Base-by-base conservation (phyloP, 1,140 invertebrate genomes). In the Diuraphis noxia region DNA sequence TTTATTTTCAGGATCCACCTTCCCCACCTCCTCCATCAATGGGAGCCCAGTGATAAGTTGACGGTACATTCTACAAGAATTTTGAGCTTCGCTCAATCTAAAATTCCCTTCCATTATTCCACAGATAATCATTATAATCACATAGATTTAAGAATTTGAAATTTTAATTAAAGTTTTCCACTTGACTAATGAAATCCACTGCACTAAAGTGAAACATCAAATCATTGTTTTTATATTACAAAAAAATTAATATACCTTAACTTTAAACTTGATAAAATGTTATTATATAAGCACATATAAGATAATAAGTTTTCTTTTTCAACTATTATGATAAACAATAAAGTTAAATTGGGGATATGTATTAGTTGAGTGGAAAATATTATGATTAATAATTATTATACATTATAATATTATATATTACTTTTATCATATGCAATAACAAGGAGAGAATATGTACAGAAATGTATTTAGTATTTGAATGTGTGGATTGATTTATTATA, bases 101-200 rank as follows among this genome's bases (percentile, higher is more conserved):
- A 79, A 79, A 90, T 90, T 79, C 88, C 88, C 56, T 90, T 90
- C 88, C 87, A 88, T 72, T 90, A 90, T 90, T 90, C 88, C 88
- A 90, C 72, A 79, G 72, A 90, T 90, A 72, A 90, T 90, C 88
- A 90, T 90, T 77, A 90, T 90, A 90, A 79, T 46, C 88, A 46
- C 63, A 46, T 90, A 90, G 88, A 77, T 34, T 72, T 90, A 77
- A 90, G 46, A 79, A 90, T 7, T 19, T 46, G 25, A 56, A 30
- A 87, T n/a, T 88, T 56, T n/a, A 63, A n/a, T 90, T 77, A 40
- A n/a, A 43, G 30, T 79, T 90, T 23, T 8, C 40, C 72, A 90
- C 88, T 90, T 79, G 63, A 90, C 88, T 77, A 21, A 79, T 63
- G 17, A 56, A 38, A 40, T 34, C 9, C 49, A 87, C 36, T 56